A percentile compares a stretch with the other conserved stretches of the same genome.
Conservation (phyloP, 2,113 vertebrate species). For the Balaeniceps rex region DNA sequence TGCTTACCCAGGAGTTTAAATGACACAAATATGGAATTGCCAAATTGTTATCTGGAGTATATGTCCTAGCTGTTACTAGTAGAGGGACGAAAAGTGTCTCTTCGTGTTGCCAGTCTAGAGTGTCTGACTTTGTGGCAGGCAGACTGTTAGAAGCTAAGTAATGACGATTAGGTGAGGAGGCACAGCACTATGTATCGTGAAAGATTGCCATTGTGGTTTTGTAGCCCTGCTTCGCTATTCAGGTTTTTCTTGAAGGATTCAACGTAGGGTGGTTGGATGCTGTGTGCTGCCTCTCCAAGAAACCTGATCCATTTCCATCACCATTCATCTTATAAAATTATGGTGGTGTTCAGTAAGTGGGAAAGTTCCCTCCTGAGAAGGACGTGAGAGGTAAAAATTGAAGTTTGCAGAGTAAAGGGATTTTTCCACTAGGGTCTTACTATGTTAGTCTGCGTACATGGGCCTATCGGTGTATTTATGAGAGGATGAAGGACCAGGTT, state of each 20-base stretch:
- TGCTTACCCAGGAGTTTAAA: not conserved
- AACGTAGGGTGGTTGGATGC: not conserved
- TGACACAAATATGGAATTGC: not conserved
- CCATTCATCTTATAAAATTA: not conserved
- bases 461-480: not conserved
- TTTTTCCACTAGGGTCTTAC: not conserved
- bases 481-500: not conserved
- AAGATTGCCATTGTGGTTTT: not conserved
- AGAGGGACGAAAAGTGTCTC: not conserved
- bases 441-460: not conserved
- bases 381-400: not conserved
- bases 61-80: not conserved
- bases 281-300: not conserved
- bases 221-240: not conserved
- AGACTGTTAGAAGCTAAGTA: not conserved
- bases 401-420: not conserved
- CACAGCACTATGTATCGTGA: not conserved
- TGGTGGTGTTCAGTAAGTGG: not conserved
- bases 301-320: not conserved
- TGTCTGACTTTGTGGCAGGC: not conserved
- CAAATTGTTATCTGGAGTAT: not conserved
- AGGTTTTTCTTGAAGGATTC: not conserved
- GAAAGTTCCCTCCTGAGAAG: not conserved
- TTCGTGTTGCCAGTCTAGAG: not conserved
- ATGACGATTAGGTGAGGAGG: not conserved